phyloP scores from a whole-genome alignment of 2,888 invertebrate species.

The Mystacides longicornis region DNA sequence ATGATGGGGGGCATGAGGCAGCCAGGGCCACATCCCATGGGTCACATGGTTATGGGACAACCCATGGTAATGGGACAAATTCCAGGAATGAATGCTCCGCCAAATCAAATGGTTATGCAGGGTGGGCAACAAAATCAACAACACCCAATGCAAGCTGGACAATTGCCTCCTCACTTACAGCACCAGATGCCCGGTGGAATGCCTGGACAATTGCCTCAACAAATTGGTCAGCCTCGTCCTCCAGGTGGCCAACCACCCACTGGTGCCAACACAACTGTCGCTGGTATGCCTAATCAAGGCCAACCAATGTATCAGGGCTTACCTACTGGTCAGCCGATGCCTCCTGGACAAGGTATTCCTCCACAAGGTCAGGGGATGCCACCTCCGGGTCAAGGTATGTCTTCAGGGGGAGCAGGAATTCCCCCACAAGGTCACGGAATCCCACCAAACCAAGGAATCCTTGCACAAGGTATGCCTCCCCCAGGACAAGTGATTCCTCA shows the following conservation, averaged over 20 bases:
- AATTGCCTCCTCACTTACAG: conserved; percentile 23
- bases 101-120: conserved; percentile 18
- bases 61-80: conserved; percentile 30
- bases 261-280: conserved; percentile 31
- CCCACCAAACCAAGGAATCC: conserved; percentile 29
- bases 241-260: conserved; percentile 31
- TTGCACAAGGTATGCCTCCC: conserved; percentile 29
- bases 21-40: conserved; percentile 31
- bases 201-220: conserved; percentile 29
- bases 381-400: conserved; percentile 24
- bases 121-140: conserved; percentile 18
- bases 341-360: conserved; percentile 17
- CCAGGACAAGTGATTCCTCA: conserved; percentile 14
- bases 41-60: conserved; percentile 33
- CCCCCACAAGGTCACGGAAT: conserved; percentile 28
- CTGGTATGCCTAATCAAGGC: conserved; percentile 25
- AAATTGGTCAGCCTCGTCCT: conserved; percentile 29
- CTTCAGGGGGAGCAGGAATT: conserved; percentile 11
- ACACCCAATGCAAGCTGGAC: conserved; percentile 28
- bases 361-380: conserved; percentile 4
- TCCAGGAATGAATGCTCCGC: conserved; percentile 30
- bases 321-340: conserved; percentile 2
- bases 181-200: neutral
- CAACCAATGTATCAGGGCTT: conserved; percentile 23
- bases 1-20: conserved; percentile 40